Conservation (phyloP, 1,140 invertebrate genomes). For the Nephila pilipes region DNA sequence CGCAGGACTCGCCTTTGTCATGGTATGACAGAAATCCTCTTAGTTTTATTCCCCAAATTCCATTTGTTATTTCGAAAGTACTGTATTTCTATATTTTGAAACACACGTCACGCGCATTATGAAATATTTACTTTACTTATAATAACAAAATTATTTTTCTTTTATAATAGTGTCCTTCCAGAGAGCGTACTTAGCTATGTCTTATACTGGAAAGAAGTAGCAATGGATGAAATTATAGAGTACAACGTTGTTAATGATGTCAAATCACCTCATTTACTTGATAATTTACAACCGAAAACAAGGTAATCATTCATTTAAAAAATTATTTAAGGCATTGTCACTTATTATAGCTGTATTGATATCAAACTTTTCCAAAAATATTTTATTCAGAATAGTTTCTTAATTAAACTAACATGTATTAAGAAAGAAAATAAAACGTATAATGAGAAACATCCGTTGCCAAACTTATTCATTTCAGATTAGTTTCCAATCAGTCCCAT, state of each 20-base stretch:
- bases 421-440: too few relatives aligned
- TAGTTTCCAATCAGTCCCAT: too few relatives aligned
- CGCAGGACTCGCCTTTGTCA: too few relatives aligned
- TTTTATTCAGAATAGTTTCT: neutral
- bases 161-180: constrained; percentile 81
- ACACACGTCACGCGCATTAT: neutral
- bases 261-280: constrained; percentile 87
- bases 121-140: neutral
- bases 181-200: constrained; percentile 88
- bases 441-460: too few relatives aligned
- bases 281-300: constrained; percentile 87
- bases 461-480: too few relatives aligned
- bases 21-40: too few relatives aligned
- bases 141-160: neutral
- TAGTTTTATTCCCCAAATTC: too few relatives aligned
- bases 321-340: neutral
- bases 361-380: neutral
- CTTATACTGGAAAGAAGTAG: constrained; percentile 85
- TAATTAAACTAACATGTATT: neutral
- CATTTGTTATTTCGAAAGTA: too few relatives aligned
- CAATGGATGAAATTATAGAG: constrained; percentile 79
- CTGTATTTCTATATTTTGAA: too few relatives aligned
- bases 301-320: constrained; percentile 78
- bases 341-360: too few relatives aligned
- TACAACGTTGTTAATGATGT: constrained; percentile 79